Percentiles rank a stretch among this genome's conserved stretches.
phyloP scores from a whole-genome alignment of 2,888 invertebrate species.

The Biston stratarius region DNA sequence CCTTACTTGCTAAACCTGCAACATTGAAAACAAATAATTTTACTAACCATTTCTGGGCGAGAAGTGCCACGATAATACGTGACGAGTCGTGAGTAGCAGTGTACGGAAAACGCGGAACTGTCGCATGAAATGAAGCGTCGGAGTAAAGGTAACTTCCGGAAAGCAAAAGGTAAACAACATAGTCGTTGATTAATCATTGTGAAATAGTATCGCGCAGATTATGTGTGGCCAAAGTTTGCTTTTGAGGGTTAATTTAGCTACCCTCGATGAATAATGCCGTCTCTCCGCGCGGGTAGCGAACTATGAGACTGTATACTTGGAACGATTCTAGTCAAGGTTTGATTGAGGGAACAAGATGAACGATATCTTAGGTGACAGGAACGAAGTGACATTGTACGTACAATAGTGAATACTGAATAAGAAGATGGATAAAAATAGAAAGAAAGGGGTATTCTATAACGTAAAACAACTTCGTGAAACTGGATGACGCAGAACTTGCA shows the following conservation, averaged over 20 bases:
- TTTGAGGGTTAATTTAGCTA: slow-evolving; percentile 35
- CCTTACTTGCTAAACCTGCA: slow-evolving; percentile 24
- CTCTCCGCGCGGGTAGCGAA: slow-evolving; percentile 10
- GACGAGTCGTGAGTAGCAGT: slow-evolving; percentile 10
- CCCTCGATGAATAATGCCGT: slow-evolving; percentile 25
- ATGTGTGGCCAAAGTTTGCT: slow-evolving; percentile 35
- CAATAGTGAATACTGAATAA: neutral
- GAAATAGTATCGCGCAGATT: slow-evolving; percentile 54
- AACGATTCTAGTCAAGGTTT: slow-evolving; percentile 7
- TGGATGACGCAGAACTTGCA: too few species aligned
- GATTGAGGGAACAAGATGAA: slow-evolving; percentile 5
- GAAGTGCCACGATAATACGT: neutral
- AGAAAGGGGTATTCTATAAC: neutral
- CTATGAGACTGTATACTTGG: neutral
- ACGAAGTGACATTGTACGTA: neutral
- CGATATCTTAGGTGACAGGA: neutral
- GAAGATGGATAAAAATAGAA: neutral
- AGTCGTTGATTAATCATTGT: slow-evolving; percentile 75
- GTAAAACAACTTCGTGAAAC: too few species aligned
- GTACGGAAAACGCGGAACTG: slow-evolving; percentile 2
- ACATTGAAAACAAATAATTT: slow-evolving; percentile 1
- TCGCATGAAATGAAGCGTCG: slow-evolving; percentile 16
- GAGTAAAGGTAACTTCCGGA: slow-evolving; percentile 52
- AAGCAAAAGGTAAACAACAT: slow-evolving; percentile 71
- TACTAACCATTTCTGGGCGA: slow-evolving; percentile 20